Conservation (phyloP, 2,797 vertebrate genomes). For the Acanthornis magna region DNA sequence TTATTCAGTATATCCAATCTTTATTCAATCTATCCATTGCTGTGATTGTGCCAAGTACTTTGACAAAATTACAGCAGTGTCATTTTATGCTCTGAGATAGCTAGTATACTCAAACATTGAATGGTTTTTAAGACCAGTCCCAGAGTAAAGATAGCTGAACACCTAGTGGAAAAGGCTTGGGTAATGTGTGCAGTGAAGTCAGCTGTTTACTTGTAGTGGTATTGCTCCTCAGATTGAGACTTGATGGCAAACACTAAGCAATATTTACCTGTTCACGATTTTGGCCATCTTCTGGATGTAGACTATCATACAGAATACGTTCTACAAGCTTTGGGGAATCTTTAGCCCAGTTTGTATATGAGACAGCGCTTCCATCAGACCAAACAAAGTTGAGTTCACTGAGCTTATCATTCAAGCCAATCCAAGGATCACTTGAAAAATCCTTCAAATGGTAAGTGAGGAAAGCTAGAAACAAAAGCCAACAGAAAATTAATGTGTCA, state of each 20-base stretch:
- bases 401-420: slow-evolving; percentile 87
- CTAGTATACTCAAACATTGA: not conserved
- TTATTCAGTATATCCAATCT: not conserved
- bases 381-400: slow-evolving; percentile 87
- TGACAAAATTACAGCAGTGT: not conserved
- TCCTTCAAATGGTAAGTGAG: slow-evolving; percentile 80
- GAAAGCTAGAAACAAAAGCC: slow-evolving; percentile 78
- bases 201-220: not conserved
- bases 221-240: not conserved
- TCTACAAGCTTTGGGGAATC: slow-evolving; percentile 31
- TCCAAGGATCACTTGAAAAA: slow-evolving; percentile 80
- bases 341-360: slow-evolving; percentile 86
- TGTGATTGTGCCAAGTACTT: not conserved
- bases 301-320: not conserved
- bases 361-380: slow-evolving; percentile 83
- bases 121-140: not conserved
- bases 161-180: not conserved
- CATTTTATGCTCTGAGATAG: not conserved
- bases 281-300: not conserved
- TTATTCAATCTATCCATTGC: not conserved
- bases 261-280: not conserved
- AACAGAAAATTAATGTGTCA: not conserved
- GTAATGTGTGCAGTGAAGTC: not conserved
- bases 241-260: not conserved
- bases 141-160: not conserved